These are phyloP conservation scores for Magallana gigas DNA, from an alignment of 1,140 invertebrate genomes.

Conservation along the genomic window DNA sequence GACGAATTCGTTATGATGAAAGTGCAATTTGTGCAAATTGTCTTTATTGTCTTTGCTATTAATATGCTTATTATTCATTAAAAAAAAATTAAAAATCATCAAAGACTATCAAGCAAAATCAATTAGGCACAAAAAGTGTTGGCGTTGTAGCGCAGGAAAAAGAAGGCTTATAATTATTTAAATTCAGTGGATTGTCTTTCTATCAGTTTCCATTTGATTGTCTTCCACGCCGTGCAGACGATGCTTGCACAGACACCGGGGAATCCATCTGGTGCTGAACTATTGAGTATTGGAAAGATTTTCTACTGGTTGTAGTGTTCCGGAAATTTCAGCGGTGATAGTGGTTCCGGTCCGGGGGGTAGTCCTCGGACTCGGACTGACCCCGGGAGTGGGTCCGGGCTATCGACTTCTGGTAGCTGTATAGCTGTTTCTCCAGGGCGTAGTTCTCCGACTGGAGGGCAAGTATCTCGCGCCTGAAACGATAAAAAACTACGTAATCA, in stretches of 20 bases:
- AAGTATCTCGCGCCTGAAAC: conserved; percentile 87
- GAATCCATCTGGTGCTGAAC: too few species aligned
- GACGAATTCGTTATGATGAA: too few species aligned
- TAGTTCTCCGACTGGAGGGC: conserved; percentile 92
- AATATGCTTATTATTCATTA: too few species aligned
- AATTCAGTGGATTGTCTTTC: too few species aligned
- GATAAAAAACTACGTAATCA: neutral
- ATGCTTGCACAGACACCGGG: too few species aligned
- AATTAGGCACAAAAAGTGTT: too few species aligned
- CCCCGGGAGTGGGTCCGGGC: conserved; percentile 79
- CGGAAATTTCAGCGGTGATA: neutral
- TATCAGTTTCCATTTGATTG: neutral
- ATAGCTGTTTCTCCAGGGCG: conserved; percentile 90
- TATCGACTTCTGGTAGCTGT: conserved; percentile 92
- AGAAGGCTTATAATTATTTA: too few species aligned
- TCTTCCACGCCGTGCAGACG: neutral
- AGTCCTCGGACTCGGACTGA: conserved; percentile 37
- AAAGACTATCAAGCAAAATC: too few species aligned
- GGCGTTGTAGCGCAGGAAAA: too few species aligned
- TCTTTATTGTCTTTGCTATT: too few species aligned
- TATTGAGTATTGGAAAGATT: neutral
- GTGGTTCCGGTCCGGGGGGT: neutral
- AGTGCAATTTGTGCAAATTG: too few species aligned
- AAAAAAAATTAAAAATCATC: too few species aligned
- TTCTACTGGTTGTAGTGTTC: neutral